A percentile compares a stretch with the other conserved stretches of the same genome.
Conservation (phyloP, 2,113 vertebrate species). For the Dascyllus trimaculatus region DNA sequence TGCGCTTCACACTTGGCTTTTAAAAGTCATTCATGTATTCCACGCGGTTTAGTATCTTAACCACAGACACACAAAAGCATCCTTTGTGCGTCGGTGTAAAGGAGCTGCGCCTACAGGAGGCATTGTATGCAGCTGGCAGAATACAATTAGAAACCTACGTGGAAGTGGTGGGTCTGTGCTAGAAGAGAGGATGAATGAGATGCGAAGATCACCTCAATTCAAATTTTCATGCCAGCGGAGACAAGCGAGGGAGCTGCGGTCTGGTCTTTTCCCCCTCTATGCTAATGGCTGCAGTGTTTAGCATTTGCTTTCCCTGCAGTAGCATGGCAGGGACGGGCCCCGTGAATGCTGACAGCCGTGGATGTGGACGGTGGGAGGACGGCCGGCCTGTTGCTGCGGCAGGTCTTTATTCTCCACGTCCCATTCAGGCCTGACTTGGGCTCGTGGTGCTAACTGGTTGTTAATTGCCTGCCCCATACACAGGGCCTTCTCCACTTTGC, state of each 20-base stretch:
- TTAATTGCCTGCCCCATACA: slow-evolving; percentile 78
- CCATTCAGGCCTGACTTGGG: slow-evolving; percentile 71
- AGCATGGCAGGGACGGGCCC: slow-evolving; percentile 15
- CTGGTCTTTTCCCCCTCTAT: slow-evolving; percentile 33
- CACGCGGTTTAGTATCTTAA: not conserved
- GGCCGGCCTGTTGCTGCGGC: slow-evolving; percentile 31
- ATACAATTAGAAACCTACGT: slow-evolving; percentile 51
- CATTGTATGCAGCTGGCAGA: slow-evolving; percentile 70
- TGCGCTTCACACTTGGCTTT: not conserved
- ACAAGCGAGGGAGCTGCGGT: slow-evolving; percentile 2
- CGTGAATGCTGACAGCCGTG: slow-evolving; percentile 40
- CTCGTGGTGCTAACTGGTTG: slow-evolving; percentile 82
- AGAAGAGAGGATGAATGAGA: slow-evolving; percentile 46
- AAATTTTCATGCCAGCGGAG: slow-evolving; percentile 32
- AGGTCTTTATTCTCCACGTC: slow-evolving; percentile 56
- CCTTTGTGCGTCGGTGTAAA: slow-evolving; percentile 21
- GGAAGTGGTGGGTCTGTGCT: slow-evolving; percentile 51
- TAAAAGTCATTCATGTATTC: not conserved
- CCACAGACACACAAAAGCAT: slow-evolving; percentile 4
- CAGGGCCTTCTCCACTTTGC: slow-evolving; percentile 70
- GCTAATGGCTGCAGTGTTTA: slow-evolving; percentile 41
- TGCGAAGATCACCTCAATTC: slow-evolving; percentile 60
- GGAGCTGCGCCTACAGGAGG: slow-evolving; percentile 17
- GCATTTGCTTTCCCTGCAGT: slow-evolving; percentile 49
- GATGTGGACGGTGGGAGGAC: slow-evolving; percentile 30